These are phyloP conservation scores for Nasonia oneida DNA, from an alignment of 2,888 invertebrate genomes.

Conservation along the genomic window DNA sequence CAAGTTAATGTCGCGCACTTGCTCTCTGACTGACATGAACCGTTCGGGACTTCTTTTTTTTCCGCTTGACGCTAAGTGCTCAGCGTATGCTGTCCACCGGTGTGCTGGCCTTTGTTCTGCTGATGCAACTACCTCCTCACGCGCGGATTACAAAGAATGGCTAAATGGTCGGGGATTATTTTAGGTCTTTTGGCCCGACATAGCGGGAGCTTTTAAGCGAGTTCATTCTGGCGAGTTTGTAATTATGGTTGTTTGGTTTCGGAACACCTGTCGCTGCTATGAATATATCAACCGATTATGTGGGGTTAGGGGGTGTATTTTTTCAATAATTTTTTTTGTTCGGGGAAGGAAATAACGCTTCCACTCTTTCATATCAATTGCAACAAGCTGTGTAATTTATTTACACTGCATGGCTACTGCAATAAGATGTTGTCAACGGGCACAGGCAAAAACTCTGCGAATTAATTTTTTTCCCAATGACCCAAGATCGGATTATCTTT, in stretches of 20 bases:
- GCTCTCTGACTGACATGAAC: neutral
- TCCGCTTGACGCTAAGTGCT: constrained; percentile 21
- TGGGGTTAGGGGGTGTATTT: neutral
- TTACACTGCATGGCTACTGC: neutral
- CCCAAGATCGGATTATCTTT: too few relatives aligned
- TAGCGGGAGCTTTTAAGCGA: neutral
- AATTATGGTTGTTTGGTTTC: neutral
- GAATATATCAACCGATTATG: neutral
- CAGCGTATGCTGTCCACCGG: neutral
- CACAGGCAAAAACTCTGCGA: too few relatives aligned
- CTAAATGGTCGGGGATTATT: neutral
- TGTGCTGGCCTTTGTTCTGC: neutral
- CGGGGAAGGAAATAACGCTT: neutral
- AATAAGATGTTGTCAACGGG: neutral
- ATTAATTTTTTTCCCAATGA: too few relatives aligned
- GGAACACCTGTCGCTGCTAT: neutral
- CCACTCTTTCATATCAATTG: neutral
- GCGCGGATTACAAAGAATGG: neutral
- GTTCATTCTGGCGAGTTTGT: neutral
- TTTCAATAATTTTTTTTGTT: neutral
- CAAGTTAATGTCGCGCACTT: constrained; percentile 19
- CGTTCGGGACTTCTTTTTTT: neutral
- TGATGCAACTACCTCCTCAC: neutral
- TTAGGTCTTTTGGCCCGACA: neutral
- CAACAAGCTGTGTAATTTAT: neutral